Conservation (phyloP, 2,113 vertebrate species). For the Gobius niger region DNA sequence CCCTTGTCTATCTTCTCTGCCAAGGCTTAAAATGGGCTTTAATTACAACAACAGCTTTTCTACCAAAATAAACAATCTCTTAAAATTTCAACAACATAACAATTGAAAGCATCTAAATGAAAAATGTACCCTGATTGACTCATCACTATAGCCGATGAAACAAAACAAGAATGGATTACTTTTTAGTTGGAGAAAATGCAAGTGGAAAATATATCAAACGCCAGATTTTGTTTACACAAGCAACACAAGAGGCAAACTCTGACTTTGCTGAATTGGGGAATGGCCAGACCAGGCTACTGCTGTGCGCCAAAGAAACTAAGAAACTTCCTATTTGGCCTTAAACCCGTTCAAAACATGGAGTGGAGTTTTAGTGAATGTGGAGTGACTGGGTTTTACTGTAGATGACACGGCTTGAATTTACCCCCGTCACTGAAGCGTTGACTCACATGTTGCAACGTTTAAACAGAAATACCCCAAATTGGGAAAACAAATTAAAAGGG, state of each 20-base stretch:
- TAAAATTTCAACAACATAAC: no score
- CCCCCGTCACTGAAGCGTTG: constrained; percentile 18
- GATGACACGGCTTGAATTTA: constrained; percentile 22
- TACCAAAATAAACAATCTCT: no score
- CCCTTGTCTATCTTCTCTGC: no score
- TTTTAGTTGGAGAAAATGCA: constrained; percentile 26
- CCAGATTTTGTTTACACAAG: constrained; percentile 65
- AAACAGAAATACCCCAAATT: constrained; percentile 18
- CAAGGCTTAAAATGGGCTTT: no score
- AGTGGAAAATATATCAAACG: constrained; percentile 54
- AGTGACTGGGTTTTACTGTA: constrained; percentile 32
- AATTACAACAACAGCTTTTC: no score
- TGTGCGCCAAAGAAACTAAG: constrained; percentile 69
- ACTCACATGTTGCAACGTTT: constrained; percentile 34
- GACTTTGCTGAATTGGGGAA: constrained; percentile 53
- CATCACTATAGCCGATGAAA: no score
- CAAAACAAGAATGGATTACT: no score
- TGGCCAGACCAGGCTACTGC: constrained; percentile 48
- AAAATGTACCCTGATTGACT: no score
- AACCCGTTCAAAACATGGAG: constrained; percentile 62
- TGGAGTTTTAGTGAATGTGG: constrained; percentile 43
- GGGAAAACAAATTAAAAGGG: constrained; percentile 37
- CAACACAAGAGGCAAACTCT: constrained; percentile 71
- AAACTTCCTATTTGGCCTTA: constrained; percentile 66
- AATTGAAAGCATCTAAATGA: no score